Base-by-base conservation (phyloP, 2,797 vertebrate genomes). In the Adrianichthys oophorus region DNA sequence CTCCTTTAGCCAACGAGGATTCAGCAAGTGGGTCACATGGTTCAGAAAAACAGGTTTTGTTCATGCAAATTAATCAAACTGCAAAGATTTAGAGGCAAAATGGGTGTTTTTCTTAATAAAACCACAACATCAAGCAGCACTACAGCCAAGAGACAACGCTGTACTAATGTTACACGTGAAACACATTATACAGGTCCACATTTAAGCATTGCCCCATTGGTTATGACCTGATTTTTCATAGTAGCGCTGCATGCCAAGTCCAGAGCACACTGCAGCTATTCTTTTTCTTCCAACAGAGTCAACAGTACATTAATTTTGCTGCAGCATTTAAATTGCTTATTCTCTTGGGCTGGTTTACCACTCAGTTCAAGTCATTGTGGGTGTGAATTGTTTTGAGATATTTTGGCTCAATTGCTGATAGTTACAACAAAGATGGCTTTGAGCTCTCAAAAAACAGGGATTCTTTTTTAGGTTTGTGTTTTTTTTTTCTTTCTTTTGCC, bases 181-280 rank as follows among this genome's bases (percentile, higher is more conserved):
- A 84, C 19, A 4, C 59, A 79, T 88, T 87, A 84, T 76, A 52
- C 56, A 70, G 76, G 72, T 76, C 74, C 65, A 59, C 62, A 74
- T 46, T 63, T 26, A 7, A 66, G 55, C 67, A 70, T 79, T 80
- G 70, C 70, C 52, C 68, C 40, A 45, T 79, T 83, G 64, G 63
- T 65, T 65, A 58, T 72, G 65, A 79, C 15, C 57, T 0, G 59
- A 21, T 45, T 13, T 45, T 45, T 45, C 63, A 70, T 76, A 76
- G 60, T 44, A 4, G 10, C 79, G 59, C 65, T 70, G 40, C 67
- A 19, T 29, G 57, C 56, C 57, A 59, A 53, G 67, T 56, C 57
- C 53, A 10, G 44, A 52, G 45, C 78, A 87, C 84, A 85, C 63
- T 79, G 72, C 52, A 16, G 37, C 71, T 51, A 73, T 85, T 84